Evolutionary conservation across 1,140 invertebrate species (phyloP), one percentile per base, ranked within the genome.

Genomic region (Drosophila repleta): DNA sequence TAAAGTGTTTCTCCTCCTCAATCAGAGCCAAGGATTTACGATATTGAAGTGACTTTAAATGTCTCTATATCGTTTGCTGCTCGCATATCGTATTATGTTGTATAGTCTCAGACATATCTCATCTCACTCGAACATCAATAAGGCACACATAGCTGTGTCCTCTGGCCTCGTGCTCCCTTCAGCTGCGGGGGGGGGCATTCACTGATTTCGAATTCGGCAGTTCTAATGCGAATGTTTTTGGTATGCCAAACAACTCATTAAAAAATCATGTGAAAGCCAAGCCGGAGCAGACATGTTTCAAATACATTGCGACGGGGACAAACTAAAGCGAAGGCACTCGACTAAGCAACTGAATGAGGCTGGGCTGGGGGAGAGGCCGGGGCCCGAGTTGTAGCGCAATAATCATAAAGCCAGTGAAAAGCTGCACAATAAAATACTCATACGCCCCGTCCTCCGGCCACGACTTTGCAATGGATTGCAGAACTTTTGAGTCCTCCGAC

Each of bases 381-480:
- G n/a, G n/a, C 0, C 0, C 2, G 80, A 13, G 32, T 6, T 35
- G 32, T 35, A 35, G 64, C 62, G 81, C 76, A 79, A 84, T 84
- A 84, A 84, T 84, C 81, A 84, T 84, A 84, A 84, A 84, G 76
- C 68, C 76, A 82, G 69, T 74, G 79, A 64, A 66, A 82, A 76
- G 69, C 43, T 76, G 67, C 74, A 84, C 81, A 84, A 84, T 84
- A 84, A 84, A 84, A 75, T 63, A 76, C 64, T 56, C 45, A 37
- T 46, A 5, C 29, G 5, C 29, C 24, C 18, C 18, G 6, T 15
- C 35, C 20, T 3, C 35, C 35, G 2, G 21, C 46, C 24, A 5
- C 20, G 20, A 45, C 18, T 45, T 46, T 18, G 45, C 18, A 8
- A 48, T 8, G 46, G 46, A 21, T 48, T 24, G 26, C 24, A 26